Conservation (phyloP, 2,113 vertebrate species). For the Macrotus californicus region DNA sequence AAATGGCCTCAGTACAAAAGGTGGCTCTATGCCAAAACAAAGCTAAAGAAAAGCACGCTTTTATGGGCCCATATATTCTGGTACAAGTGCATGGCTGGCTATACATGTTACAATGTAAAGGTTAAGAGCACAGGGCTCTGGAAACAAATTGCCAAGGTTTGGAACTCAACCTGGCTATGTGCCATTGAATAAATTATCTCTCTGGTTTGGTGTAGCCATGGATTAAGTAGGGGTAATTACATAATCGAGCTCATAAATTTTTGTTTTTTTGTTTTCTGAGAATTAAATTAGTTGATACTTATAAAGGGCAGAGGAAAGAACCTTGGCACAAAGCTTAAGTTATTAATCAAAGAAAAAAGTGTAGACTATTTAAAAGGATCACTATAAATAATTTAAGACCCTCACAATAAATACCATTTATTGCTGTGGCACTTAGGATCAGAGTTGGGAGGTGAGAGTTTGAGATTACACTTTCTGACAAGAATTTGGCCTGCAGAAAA, state of each 20-base stretch:
- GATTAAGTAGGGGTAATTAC: neutral
- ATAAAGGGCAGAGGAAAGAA: neutral
- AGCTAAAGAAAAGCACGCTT: neutral
- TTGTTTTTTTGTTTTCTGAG: neutral
- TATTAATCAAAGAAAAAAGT: neutral
- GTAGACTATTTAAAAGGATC: neutral
- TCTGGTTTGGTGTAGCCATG: neutral
- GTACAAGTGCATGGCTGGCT: neutral
- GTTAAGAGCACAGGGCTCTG: neutral
- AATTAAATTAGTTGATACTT: neutral
- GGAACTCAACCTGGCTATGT: neutral
- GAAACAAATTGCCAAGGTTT: neutral
- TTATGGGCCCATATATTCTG: fast-evolving
- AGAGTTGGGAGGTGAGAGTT: neutral
- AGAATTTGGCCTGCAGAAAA: neutral
- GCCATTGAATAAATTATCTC: neutral
- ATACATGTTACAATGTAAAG: neutral
- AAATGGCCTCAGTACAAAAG: neutral
- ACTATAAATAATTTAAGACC: neutral
- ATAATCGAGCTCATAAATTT: neutral
- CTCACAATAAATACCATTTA: neutral
- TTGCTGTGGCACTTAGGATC: neutral
- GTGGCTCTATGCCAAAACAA: neutral
- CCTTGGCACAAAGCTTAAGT: neutral
- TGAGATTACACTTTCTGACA: neutral